phyloP scores from a whole-genome alignment of 2,888 invertebrate genomes.

The Leptogaster cylindrica region DNA sequence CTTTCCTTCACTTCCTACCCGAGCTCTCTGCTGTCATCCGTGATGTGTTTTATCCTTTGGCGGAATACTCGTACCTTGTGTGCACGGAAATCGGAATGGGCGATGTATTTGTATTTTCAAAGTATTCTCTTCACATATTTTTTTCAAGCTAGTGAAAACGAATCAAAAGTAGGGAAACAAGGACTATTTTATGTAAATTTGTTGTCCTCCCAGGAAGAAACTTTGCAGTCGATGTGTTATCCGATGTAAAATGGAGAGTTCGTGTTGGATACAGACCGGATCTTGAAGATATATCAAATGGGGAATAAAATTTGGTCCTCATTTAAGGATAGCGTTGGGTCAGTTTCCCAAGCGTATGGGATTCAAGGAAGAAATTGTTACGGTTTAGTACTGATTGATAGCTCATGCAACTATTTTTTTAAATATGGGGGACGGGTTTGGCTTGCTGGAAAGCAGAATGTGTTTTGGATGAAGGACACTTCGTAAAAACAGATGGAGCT shows the following conservation, averaged over 20 bases:
- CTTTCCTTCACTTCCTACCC: constrained; percentile 23
- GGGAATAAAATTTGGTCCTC: constrained; percentile 1
- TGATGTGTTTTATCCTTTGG: constrained; percentile 23
- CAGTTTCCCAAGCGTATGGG: background rate
- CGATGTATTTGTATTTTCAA: constrained; percentile 12
- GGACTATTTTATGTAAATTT: constrained; percentile 46
- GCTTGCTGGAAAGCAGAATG: too few species aligned
- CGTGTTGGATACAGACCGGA: too few species aligned
- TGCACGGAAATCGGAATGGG: background rate
- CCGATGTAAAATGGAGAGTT: too few species aligned
- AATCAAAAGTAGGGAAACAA: constrained; percentile 44
- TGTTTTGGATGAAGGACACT: too few species aligned
- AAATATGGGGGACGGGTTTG: background rate
- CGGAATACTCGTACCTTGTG: constrained; percentile 11
- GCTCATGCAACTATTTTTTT: background rate
- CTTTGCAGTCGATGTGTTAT: constrained; percentile 13
- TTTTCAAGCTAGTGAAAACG: constrained; percentile 25
- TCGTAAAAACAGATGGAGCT: too few species aligned
- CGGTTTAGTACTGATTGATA: too few species aligned
- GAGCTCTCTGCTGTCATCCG: background rate
- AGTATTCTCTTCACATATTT: background rate
- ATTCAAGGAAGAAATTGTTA: background rate
- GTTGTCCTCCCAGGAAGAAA: constrained; percentile 6
- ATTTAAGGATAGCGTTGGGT: constrained; percentile 14
- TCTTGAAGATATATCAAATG: constrained; percentile 23